phyloP scores from a whole-genome alignment of 1,140 invertebrate genomes.

The Danaus melanippus region DNA sequence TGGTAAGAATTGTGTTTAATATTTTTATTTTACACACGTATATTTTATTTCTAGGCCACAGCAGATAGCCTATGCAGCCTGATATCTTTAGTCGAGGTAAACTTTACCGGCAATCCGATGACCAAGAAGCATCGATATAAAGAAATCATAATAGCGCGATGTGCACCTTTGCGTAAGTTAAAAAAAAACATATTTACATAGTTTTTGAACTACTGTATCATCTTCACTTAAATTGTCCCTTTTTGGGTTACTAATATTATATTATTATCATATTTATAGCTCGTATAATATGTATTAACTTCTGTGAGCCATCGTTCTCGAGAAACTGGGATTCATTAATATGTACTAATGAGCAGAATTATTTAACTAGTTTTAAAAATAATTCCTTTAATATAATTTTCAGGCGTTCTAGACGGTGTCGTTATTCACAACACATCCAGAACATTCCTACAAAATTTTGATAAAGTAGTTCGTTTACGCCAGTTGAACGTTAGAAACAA shows the following conservation, averaged over 20 bases:
- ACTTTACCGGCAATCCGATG: conserved; percentile 76
- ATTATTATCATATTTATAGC: no score
- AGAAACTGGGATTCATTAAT: no score
- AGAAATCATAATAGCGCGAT: conserved; percentile 77
- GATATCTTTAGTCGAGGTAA: conserved; percentile 67
- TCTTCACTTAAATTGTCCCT: not conserved
- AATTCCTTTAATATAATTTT: conserved; percentile 4
- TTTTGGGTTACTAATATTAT: conserved; percentile 3
- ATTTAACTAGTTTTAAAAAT: conserved; percentile 1
- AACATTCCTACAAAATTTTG: conserved; percentile 53
- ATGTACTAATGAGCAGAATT: no score
- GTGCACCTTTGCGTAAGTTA: conserved; percentile 71
- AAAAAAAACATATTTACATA: not conserved
- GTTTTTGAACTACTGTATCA: no score
- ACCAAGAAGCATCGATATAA: conserved; percentile 74
- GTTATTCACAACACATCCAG: conserved; percentile 48
- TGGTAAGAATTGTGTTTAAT: conserved; percentile 1
- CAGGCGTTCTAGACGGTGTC: conserved; percentile 47
- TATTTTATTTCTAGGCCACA: conserved; percentile 37
- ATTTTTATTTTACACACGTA: not conserved
- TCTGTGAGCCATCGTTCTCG: no score
- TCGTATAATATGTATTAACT: no score
- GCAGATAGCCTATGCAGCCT: conserved; percentile 71
- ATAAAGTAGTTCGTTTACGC: conserved; percentile 50
- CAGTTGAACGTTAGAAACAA: conserved; percentile 54